Base-by-base conservation (phyloP, 2,888 invertebrate genomes). In the Cosmia pyralina region DNA sequence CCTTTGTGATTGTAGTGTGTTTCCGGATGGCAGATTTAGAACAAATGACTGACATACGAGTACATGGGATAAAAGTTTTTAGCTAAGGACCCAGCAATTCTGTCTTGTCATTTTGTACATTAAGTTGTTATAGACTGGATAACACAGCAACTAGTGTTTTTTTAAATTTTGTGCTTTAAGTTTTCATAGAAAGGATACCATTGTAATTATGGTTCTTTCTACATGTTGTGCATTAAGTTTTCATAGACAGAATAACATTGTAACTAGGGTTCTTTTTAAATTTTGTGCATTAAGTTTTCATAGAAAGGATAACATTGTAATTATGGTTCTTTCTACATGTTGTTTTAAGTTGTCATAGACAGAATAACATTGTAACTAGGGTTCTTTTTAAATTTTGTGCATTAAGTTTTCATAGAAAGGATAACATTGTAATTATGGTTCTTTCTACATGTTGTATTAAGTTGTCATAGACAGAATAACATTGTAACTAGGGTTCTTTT, bases 1-100 rank as follows among this genome's bases (percentile, higher is more conserved):
- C 28, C 52, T 77, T 75, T 77, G 52, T 57, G 62, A 77, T 77
- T 75, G 55, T 62, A 57, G 55, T 53, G 17, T 58, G 28, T 62
- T 75, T 80, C 34, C 38, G 60, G 55, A 44, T 73, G 58, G 34
- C 22, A 22, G 41, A 44, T 52, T 58, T 62, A 46, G 28, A 58
- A 79, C 46, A 48, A 59, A 41, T 58, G 10, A 55, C 19, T 73
- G 57, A 77, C 41, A 53, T 41, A 28, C n/a, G n/a, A n/a, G n/a
- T n/a, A n/a, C 28, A 28, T 34, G 19, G 3, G n/a, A 59, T 41
- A n/a, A 46, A 53, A 17, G 5, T 52, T 59, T 58, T 59, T 53
- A 3, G 28, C 10, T 1, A 53, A 59, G 4, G 38, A 11, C 7
- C 11, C 22, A 22, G 41, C 13, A 11, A 13, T 38, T 53, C 15